Percentiles rank a stretch among this genome's conserved stretches.
Evolutionary conservation across 2,797 vertebrate genomes (phyloP).

Genomic region (Sebastes cheni): DNA sequence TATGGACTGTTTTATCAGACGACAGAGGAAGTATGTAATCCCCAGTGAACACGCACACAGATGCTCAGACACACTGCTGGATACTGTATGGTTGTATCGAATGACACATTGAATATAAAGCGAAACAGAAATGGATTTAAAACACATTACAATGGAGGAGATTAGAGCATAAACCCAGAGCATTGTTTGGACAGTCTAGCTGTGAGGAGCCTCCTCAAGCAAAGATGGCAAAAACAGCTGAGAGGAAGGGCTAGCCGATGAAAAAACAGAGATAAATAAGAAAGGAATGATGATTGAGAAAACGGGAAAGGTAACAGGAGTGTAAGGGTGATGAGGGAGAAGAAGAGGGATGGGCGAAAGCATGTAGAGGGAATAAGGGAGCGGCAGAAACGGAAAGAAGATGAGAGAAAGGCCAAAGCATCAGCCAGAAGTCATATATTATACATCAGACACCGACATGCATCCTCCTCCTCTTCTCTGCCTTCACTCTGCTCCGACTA

Average conservation of each 20-base stretch:
- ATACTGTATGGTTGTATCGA: slow-evolving; percentile 5
- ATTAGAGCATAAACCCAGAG: background rate
- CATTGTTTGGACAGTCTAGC: background rate
- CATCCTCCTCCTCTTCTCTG: slow-evolving; percentile 8
- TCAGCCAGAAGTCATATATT: slow-evolving; percentile 73
- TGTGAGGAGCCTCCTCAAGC: background rate
- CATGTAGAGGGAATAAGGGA: slow-evolving; percentile 16
- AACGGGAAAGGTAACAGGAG: slow-evolving; percentile 25
- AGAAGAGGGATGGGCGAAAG: background rate
- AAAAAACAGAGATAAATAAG: slow-evolving; percentile 13
- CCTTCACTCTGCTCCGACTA: background rate
- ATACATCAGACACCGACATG: slow-evolving; percentile 67
- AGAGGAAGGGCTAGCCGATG: background rate
- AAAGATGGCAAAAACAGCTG: slow-evolving; percentile 37
- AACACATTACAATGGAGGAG: background rate
- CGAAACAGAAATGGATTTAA: background rate
- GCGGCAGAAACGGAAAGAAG: slow-evolving; percentile 17
- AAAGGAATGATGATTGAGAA: slow-evolving; percentile 57
- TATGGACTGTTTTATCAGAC: slow-evolving; percentile 43
- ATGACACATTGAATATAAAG: slow-evolving; percentile 24
- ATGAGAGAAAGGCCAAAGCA: slow-evolving; percentile 46
- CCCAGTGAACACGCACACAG: slow-evolving; percentile 29
- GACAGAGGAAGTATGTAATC: slow-evolving; percentile 47
- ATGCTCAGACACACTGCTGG: background rate
- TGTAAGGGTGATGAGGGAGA: background rate